Evolutionary conservation across 2,888 invertebrate species (phyloP).

Genomic region (Teleogryllus oceanicus): DNA sequence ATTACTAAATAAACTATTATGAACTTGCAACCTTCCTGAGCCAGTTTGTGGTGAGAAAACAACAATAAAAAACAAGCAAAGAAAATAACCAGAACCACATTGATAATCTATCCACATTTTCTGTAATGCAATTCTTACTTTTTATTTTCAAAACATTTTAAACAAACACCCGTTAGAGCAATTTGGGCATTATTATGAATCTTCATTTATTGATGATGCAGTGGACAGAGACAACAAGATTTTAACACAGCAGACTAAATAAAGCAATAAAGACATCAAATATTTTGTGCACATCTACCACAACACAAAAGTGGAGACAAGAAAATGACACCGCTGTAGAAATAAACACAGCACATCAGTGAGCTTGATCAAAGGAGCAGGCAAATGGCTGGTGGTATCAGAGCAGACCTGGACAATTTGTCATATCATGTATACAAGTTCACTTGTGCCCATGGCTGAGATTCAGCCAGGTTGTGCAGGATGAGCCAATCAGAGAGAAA

Average conservation of each 20-base stretch:
- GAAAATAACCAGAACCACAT: conserved; percentile 6
- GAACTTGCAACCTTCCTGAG: not conserved
- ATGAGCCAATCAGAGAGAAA: not conserved
- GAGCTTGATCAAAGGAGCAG: not conserved
- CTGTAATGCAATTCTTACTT: conserved; percentile 11
- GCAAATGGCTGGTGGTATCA: conserved; percentile 8
- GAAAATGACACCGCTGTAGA: conserved; percentile 9
- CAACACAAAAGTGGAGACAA: conserved; percentile 18
- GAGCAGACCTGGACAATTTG: not conserved
- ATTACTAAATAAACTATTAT: too few species aligned
- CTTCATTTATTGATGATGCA: not conserved
- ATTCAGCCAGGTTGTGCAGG: not conserved
- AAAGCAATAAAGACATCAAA: not conserved
- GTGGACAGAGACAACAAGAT: not conserved
- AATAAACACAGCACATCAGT: not conserved
- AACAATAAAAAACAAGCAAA: not conserved
- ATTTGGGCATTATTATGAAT: not conserved
- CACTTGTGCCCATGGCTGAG: not conserved
- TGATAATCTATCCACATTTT: not conserved
- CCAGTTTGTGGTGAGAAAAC: not conserved
- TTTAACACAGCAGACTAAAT: not conserved
- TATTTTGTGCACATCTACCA: not conserved
- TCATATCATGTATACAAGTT: not conserved
- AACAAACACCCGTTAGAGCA: not conserved
- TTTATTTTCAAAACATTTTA: not conserved